Evolutionary conservation across 2,113 vertebrate species (phyloP).

Genomic region (Xiphorhynchus elegans): DNA sequence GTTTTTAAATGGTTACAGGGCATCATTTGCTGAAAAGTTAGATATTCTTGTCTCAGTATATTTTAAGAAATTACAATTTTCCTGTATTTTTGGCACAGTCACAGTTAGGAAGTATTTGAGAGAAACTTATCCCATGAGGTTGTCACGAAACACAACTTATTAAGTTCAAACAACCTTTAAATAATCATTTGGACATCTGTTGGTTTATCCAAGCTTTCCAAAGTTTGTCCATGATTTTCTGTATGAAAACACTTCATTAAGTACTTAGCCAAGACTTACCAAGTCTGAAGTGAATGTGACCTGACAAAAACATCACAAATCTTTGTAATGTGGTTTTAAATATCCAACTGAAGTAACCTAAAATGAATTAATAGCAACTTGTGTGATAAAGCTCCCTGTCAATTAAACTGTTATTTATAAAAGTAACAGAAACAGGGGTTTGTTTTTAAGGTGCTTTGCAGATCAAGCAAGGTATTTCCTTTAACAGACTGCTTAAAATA

Average conservation of each 20-base stretch:
- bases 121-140: background rate
- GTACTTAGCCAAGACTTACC: background rate
- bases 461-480: background rate
- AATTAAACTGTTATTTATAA: background rate
- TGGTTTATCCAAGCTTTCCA: slow-evolving; percentile 7
- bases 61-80: background rate
- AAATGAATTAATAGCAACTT: background rate
- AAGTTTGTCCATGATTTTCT: background rate
- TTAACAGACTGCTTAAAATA: background rate
- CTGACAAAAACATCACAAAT: background rate
- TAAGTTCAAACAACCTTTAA: slow-evolving; percentile 18
- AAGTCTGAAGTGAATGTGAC: background rate
- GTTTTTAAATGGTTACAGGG: background rate
- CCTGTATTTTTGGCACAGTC: background rate
- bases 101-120: background rate
- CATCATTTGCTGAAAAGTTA: background rate
- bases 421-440: background rate
- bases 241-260: slow-evolving; percentile 13
- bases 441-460: background rate
- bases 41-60: background rate
- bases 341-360: background rate
- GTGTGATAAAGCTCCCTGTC: background rate
- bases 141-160: background rate
- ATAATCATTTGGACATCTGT: slow-evolving; percentile 8
- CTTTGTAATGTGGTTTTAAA: background rate